Evolutionary conservation across 2,113 vertebrate genomes (phyloP).

Genomic region (Brachypodius melanocephalos): DNA sequence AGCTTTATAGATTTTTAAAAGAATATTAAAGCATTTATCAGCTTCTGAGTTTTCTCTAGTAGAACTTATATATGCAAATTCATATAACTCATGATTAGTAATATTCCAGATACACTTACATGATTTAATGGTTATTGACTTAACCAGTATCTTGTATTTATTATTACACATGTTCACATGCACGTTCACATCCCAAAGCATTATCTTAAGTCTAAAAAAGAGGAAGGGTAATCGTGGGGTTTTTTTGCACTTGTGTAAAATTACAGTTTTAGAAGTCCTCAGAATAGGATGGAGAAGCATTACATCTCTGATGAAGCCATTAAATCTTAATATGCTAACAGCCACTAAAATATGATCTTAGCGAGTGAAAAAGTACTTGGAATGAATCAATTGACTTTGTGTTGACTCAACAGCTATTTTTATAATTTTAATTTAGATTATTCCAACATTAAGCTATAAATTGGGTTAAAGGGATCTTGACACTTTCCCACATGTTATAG

Average conservation of each 20-base stretch:
- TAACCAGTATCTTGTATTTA: neutral
- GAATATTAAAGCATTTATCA: neutral
- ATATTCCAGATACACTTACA: neutral
- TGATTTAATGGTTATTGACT: neutral
- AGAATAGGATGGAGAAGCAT: neutral
- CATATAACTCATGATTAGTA: neutral
- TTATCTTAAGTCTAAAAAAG: neutral
- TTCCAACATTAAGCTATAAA: neutral
- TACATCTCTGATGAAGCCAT: neutral
- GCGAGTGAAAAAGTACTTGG: neutral
- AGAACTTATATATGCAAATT: neutral
- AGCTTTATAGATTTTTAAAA: neutral
- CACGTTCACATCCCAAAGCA: neutral
- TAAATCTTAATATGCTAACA: neutral
- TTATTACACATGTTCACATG: neutral
- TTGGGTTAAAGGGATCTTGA: neutral
- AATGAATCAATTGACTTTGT: neutral
- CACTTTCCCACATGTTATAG: neutral
- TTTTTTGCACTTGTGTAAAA: neutral
- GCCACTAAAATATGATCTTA: neutral
- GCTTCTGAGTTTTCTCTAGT: neutral
- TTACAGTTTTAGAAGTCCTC: neutral
- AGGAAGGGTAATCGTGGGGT: neutral
- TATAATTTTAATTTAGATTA: neutral
- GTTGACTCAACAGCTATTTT: neutral